Evolutionary conservation across 2,797 vertebrate genomes (phyloP), one percentile per base, ranked within the genome.

Genomic region (Thripadectes ignobilis): DNA sequence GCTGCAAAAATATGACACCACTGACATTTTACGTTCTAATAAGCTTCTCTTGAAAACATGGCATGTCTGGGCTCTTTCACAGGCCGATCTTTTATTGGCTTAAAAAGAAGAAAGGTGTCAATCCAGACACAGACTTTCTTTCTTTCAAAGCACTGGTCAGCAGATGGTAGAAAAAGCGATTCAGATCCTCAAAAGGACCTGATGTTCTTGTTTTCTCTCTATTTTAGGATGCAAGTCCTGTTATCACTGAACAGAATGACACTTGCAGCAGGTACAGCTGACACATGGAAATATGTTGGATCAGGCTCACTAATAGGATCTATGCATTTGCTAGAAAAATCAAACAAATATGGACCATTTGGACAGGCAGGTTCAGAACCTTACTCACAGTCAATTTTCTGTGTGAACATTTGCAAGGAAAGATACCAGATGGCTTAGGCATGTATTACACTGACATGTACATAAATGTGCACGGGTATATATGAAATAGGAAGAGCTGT

Each of bases 201-300:
- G 41, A 92, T 92, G 95, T 96, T 96, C 95, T 93, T 92, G 77
- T 89, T 96, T 95, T 95, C 93, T 89, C 89, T 95, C 97, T 96
- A 97, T 97, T 98, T 97, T 95, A 96, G 96, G 96, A 96, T 71
- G 68, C 92, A 68, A 95, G 94, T 94, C 94, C 95, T 89, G 94
- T 97, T 95, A 93, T 88, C 94, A 54, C 81, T 38, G 95, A 97
- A 89, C 97, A 97, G 96, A 96, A 89, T 95, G 97, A 96, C 97
- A 97, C 86, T 96, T 97, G 88, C 96, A 97, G 97, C 97, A 98
- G 97, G 97, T 95, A 95, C 94, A 96, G 90, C 67, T 95, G 95
- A 97, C 97, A 97, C 96, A 82, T 82, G 96, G 96, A 96, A 89
- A 96, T 96, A 65, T 93, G 95, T 88, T 94, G 92, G 96, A 88